Conservation (phyloP, 2,113 vertebrate species). For the Scophthalmus maximus region DNA sequence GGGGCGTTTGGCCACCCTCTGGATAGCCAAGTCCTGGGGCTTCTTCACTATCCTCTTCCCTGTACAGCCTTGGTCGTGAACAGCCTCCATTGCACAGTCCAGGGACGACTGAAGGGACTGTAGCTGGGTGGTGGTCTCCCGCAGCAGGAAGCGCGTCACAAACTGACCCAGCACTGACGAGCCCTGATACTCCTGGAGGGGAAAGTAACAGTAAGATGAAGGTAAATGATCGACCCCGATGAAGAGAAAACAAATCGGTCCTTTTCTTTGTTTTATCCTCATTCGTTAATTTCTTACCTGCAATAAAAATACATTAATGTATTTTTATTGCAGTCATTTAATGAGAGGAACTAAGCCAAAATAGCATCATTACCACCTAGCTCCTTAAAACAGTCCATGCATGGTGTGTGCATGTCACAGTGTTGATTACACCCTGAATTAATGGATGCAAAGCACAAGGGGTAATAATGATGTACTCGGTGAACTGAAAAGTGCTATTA, state of each 20-base stretch:
- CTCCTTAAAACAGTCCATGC: too few relatives aligned
- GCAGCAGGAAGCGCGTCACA: constrained; percentile 94
- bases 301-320: neutral
- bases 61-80: constrained; percentile 88
- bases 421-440: too few relatives aligned
- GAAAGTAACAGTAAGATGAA: neutral
- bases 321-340: too few relatives aligned
- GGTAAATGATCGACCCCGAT: neutral
- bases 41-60: constrained; percentile 76
- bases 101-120: constrained; percentile 94
- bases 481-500: neutral
- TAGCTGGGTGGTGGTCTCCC: constrained; percentile 93
- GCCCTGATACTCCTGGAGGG: constrained; percentile 90
- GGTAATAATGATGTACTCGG: neutral
- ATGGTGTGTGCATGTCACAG: neutral
- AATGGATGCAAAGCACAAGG: constrained; percentile 7
- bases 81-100: constrained; percentile 91
- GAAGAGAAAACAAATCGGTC: neutral
- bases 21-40: constrained; percentile 71
- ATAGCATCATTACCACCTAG: too few relatives aligned
- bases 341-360: too few relatives aligned
- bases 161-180: constrained; percentile 96
- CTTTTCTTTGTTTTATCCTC: neutral
- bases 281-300: neutral
- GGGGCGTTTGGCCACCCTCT: constrained; percentile 81